Percentiles rank a stretch among this genome's conserved stretches.
Evolutionary conservation across 2,888 invertebrate genomes (phyloP).

Genomic region (Drosophila borborema): DNA sequence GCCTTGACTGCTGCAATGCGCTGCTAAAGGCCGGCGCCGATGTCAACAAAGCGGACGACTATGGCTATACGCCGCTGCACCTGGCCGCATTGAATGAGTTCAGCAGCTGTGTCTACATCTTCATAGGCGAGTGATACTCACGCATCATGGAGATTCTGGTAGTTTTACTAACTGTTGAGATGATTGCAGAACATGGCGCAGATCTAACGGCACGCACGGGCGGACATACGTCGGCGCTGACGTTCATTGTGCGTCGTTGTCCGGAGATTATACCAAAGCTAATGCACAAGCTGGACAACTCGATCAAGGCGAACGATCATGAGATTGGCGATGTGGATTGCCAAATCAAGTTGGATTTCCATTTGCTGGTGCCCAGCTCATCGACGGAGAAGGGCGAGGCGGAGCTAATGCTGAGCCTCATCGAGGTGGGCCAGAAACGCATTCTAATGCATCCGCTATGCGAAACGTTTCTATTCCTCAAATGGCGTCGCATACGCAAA

Average conservation of each 20-base stretch:
- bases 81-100: slow-evolving; percentile 94
- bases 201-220: slow-evolving; percentile 93
- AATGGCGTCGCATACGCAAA: slow-evolving; percentile 93
- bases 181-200: slow-evolving; percentile 88
- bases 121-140: slow-evolving; percentile 86
- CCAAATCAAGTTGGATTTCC: slow-evolving; percentile 90
- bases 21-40: slow-evolving; percentile 89
- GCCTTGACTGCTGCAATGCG: slow-evolving; percentile 89
- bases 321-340: slow-evolving; percentile 95
- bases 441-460: slow-evolving; percentile 93
- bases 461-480: slow-evolving; percentile 93
- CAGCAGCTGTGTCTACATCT: slow-evolving; percentile 90
- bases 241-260: slow-evolving; percentile 93
- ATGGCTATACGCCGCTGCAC: slow-evolving; percentile 94
- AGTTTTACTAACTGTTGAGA: not conserved
- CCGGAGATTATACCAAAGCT: slow-evolving; percentile 92
- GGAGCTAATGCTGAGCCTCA: slow-evolving; percentile 89
- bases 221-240: slow-evolving; percentile 92
- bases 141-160: too few relatives aligned
- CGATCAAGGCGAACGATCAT: slow-evolving; percentile 92
- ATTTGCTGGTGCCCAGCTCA: slow-evolving; percentile 87
- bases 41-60: slow-evolving; percentile 91
- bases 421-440: slow-evolving; percentile 92
- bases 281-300: slow-evolving; percentile 89
- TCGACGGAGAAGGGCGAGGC: slow-evolving; percentile 88